These are phyloP conservation scores for Poeciliopsis infans DNA, from an alignment of 2,797 vertebrate genomes.

Conservation along the genomic window DNA sequence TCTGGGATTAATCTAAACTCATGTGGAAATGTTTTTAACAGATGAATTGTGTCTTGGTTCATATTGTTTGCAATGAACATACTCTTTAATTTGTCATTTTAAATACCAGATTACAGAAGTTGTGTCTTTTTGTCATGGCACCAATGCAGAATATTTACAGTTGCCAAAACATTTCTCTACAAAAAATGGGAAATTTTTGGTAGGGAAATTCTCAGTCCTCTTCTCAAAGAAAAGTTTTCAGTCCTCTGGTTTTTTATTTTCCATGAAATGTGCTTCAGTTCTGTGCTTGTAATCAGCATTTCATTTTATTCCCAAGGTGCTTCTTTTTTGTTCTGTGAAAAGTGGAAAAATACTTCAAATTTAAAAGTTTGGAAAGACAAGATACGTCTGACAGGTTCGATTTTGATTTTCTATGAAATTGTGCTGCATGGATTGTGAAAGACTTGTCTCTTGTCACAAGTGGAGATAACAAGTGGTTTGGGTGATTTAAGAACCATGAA, in stretches of 20 bases:
- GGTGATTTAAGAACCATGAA: slow-evolving; percentile 30
- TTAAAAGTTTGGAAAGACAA: not conserved
- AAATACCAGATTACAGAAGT: not conserved
- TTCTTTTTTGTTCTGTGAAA: not conserved
- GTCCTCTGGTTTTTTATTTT: not conserved
- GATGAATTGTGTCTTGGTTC: not conserved
- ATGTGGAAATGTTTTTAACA: not conserved
- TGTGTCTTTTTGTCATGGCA: not conserved
- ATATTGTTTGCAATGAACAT: not conserved
- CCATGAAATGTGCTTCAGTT: not conserved
- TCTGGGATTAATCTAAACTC: not conserved
- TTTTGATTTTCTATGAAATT: not conserved
- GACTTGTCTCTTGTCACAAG: slow-evolving; percentile 16
- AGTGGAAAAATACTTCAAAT: not conserved
- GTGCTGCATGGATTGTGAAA: not conserved
- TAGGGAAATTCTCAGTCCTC: not conserved
- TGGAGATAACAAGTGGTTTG: slow-evolving; percentile 49
- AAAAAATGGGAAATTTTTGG: not conserved
- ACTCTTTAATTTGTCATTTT: not conserved
- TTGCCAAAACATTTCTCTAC: not conserved
- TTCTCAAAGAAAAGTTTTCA: not conserved
- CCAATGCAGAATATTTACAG: not conserved
- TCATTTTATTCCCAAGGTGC: not conserved
- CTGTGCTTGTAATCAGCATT: not conserved
- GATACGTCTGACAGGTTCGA: not conserved